Base-by-base conservation (phyloP, 2,888 invertebrate genomes). In the Neocrepidodera transversa region DNA sequence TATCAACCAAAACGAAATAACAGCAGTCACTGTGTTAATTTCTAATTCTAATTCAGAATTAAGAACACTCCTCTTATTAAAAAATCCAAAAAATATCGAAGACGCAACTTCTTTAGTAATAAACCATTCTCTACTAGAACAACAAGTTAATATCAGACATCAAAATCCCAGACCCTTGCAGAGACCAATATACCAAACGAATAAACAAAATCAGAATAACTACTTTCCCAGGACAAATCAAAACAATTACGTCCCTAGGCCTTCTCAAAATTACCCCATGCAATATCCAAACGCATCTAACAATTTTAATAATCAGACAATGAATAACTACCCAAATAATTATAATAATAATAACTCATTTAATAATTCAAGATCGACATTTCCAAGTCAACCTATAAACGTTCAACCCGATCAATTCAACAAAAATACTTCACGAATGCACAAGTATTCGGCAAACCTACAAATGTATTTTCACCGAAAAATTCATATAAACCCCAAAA, bases 381-480 rank as follows among this genome's bases (percentile, higher is more conserved):
- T 54, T 32, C 54, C 54, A 17, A 59, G 43, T 20, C 43, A 43
- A 47, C 65, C 66, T 23, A 32, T 26, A 20, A 64, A 65, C 49
- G 58, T 66, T 17, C 65, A 67, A 30, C 38, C 3, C 17, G 47
- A 35, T 52, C 38, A 13, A 28, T 52, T 32, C 36, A 45, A 20
- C 51, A 47, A 20, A 23, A 56, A 14, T 60, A 49, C 17, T 42
- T 43, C 14, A 55, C 47, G 26, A 50, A 54, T 7, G 26, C 20
- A 43, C 43, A 60, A 18, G 60, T 60, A 18, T 60, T 55, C 28
- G 60, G 55, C 18, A 49, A 54, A 55, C 28, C 55, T n/a, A n/a
- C n/a, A 43, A 56, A 60, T 43, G 60, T 45, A 32, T 60, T 56
- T 56, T 51, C 52, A 13, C 23, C 26, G 11, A 47, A 48, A 60